Conservation (phyloP, 2,888 invertebrate genomes). For the Disparrhopalites patrizii region DNA sequence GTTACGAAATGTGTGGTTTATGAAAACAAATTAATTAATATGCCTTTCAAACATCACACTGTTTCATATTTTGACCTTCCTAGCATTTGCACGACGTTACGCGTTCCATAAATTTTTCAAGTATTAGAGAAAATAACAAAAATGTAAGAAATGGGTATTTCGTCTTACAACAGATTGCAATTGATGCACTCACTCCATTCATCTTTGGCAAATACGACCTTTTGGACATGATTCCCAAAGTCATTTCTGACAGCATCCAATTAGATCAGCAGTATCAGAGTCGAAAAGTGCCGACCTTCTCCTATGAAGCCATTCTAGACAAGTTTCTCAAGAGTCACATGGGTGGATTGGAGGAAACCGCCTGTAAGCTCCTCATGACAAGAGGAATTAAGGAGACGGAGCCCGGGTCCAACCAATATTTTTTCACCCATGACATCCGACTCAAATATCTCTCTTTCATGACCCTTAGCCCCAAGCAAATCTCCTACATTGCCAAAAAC, state of each 20-base stretch:
- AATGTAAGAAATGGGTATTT: not conserved
- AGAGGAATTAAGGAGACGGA: constrained; percentile 37
- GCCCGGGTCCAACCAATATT: constrained; percentile 32
- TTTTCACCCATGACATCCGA: constrained; percentile 43
- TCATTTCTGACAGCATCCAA: constrained; percentile 33
- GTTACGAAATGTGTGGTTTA: too few species aligned
- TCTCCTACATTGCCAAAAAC: constrained; percentile 35
- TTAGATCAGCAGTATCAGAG: constrained; percentile 51
- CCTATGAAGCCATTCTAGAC: constrained; percentile 59
- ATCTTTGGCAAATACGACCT: constrained; percentile 34
- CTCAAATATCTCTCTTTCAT: constrained; percentile 43
- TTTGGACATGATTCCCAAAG: constrained; percentile 35
- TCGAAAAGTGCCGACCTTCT: constrained; percentile 61
- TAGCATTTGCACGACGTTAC: not conserved
- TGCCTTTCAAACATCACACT: not conserved
- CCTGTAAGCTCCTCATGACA: constrained; percentile 40
- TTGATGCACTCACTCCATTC: constrained; percentile 43
- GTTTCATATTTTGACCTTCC: not conserved
- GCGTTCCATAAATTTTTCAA: too few species aligned
- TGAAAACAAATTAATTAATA: too few species aligned
- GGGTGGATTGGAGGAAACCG: constrained; percentile 34
- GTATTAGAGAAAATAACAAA: too few species aligned
- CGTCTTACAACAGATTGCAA: constrained; percentile 34
- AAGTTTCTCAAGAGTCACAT: constrained; percentile 37
- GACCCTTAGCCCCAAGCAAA: constrained; percentile 35